These are phyloP conservation scores for Hemitrygon akajei DNA, from an alignment of 2,797 vertebrate genomes.

Conservation along the genomic window DNA sequence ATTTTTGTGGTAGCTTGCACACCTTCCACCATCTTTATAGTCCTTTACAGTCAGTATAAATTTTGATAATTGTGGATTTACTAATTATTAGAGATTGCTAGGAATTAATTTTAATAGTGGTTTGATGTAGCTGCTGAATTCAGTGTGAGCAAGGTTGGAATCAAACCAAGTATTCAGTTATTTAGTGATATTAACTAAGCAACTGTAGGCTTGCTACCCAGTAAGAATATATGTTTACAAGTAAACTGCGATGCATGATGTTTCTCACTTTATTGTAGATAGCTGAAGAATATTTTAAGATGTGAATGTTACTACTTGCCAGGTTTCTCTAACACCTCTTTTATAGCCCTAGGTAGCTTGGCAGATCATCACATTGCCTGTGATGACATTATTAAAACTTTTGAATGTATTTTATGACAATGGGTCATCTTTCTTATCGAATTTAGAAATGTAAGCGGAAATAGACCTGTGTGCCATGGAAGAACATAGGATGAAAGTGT, in stretches of 20 bases:
- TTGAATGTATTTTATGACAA: too few relatives aligned
- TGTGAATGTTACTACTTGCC: background rate
- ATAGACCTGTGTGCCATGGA: background rate
- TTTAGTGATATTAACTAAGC: background rate
- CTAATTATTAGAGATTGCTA: background rate
- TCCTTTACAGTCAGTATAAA: background rate
- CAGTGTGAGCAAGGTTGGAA: background rate
- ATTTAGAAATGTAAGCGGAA: background rate
- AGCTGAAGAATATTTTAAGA: background rate
- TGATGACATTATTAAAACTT: too few relatives aligned
- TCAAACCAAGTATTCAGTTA: background rate
- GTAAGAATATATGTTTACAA: background rate
- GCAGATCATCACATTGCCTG: too few relatives aligned
- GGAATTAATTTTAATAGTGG: background rate
- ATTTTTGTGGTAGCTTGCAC: background rate
- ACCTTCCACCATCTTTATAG: background rate
- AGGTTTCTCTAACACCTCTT: background rate
- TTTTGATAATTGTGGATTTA: background rate
- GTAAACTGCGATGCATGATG: background rate
- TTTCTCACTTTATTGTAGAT: background rate
- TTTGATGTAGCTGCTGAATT: background rate
- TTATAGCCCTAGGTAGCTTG: background rate
- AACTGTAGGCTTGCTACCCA: background rate
- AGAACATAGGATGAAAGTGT: background rate
- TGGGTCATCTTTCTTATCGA: background rate